Evolutionary conservation across 2,113 vertebrate genomes (phyloP).

Genomic region (Stegastes partitus): DNA sequence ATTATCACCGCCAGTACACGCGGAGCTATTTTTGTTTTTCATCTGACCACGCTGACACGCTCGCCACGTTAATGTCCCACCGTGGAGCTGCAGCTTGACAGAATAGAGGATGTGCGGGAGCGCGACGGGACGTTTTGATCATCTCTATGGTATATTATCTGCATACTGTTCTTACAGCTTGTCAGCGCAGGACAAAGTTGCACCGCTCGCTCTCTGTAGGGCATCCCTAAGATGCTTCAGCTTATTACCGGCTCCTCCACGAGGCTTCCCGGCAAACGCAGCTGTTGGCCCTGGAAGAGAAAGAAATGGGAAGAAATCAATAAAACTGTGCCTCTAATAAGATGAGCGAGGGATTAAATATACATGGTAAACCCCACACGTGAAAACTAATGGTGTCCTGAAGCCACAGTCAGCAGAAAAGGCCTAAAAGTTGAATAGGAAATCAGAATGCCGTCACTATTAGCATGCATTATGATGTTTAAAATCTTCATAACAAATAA

Average conservation of each 20-base stretch:
- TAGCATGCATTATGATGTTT: slow-evolving; percentile 27
- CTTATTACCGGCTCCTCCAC: slow-evolving; percentile 58
- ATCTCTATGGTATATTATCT: slow-evolving; percentile 62
- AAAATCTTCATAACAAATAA: slow-evolving; percentile 10
- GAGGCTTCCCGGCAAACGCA: slow-evolving; percentile 52
- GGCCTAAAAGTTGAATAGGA: slow-evolving; percentile 34
- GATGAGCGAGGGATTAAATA: slow-evolving; percentile 74
- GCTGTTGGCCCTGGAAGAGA: slow-evolving; percentile 64
- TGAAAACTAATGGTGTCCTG: slow-evolving; percentile 44
- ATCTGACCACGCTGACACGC: slow-evolving; percentile 70
- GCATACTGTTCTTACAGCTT: slow-evolving; percentile 50
- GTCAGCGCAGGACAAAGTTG: slow-evolving; percentile 54
- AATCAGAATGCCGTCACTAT: slow-evolving; percentile 24
- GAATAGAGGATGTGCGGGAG: slow-evolving; percentile 54
- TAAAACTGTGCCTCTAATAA: slow-evolving; percentile 75
- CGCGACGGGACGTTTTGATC: slow-evolving; percentile 75
- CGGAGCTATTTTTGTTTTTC: slow-evolving; percentile 70
- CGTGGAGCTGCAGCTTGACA: slow-evolving; percentile 61
- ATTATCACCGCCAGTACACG: slow-evolving; percentile 57
- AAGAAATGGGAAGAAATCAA: slow-evolving; percentile 71
- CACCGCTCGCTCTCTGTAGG: slow-evolving; percentile 31
- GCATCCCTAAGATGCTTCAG: slow-evolving; percentile 40
- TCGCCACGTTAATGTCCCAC: slow-evolving; percentile 52
- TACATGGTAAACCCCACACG: slow-evolving; percentile 47
- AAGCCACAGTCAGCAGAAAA: slow-evolving; percentile 39